Conservation (phyloP, 1,140 invertebrate genomes). For the Nymphalis io region DNA sequence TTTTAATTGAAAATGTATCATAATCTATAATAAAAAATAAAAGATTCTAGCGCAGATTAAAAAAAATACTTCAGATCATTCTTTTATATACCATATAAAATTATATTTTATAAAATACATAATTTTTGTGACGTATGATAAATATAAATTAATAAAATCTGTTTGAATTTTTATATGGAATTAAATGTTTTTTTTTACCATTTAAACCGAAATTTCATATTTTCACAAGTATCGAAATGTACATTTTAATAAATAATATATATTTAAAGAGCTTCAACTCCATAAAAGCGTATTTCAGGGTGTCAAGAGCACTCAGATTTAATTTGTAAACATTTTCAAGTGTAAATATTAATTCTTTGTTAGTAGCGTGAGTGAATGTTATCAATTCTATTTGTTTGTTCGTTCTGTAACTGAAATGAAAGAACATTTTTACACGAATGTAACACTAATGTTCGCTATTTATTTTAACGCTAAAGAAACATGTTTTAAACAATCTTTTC, state of each 20-base stretch:
- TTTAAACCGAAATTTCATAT: not conserved
- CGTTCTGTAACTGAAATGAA: constrained; percentile 25
- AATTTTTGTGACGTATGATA: too few relatives aligned
- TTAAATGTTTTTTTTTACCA: too few relatives aligned
- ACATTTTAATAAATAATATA: too few relatives aligned
- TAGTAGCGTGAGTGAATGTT: constrained; percentile 19
- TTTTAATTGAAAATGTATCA: too few relatives aligned
- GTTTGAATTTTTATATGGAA: too few relatives aligned
- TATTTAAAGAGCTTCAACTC: not conserved
- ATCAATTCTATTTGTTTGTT: constrained; percentile 21
- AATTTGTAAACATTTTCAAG: constrained; percentile 13
- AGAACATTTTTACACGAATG: constrained; percentile 31
- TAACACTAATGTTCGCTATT: constrained; percentile 31
- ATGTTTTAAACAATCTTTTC: constrained; percentile 24
- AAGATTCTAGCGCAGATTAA: too few relatives aligned
- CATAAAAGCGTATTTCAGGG: not conserved
- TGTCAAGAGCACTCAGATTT: not conserved
- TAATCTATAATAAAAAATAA: too few relatives aligned
- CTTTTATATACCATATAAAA: too few relatives aligned
- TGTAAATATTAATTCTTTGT: constrained; percentile 14
- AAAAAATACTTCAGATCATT: too few relatives aligned
- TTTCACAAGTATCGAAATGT: too few relatives aligned
- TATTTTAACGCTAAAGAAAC: constrained; percentile 29
- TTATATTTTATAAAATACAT: too few relatives aligned
- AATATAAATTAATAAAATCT: too few relatives aligned